Base-by-base conservation (phyloP, 2,888 invertebrate species). In the Tubiluchus corallicola region DNA sequence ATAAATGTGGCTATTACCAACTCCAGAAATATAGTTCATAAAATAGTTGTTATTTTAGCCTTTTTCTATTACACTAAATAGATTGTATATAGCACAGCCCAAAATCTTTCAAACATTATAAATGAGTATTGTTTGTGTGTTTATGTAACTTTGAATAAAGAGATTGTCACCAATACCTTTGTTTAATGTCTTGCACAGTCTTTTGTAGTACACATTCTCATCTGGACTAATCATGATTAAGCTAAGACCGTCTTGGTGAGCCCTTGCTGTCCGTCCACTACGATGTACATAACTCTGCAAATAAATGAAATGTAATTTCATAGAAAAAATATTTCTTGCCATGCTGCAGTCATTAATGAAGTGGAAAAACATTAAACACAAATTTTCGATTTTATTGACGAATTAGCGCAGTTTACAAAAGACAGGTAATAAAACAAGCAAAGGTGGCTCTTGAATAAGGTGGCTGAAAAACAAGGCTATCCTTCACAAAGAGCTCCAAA, bases 211-310 rank as follows among this genome's bases (percentile, higher is more conserved):
- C 47, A 72, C 73, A 1, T 80, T 73, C 60, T 96, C 96, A 0
- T 75, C 72, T 0, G 90, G 84, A 56, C 88, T 88, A 66, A 94
- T 79, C 54, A 98, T 71, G 49, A 96, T 71, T 2, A 98, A 75
- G 2, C 94, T 85, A 5, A 94, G 74, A 0, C 98, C 98, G 56
- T 83, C 77, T 48, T 77, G 76, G 45, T 73, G 72, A 0, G 88
- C 92, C 43, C 98, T 71, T 0, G 96, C 98, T 1, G 98, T 98
- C 45, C 98, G 72, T 0, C 98, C 98, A 57, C 92, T 90, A 48
- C 98, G 74, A 61, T 98, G 98, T 0, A 98, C 79, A 63, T 98
- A 98, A 60, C 82, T 79, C 78, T 80, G 54, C 4, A 61, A 57
- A 29, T 45, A 16, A 17, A 13, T 21, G 45, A 45, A 13, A 15